Evolutionary conservation across 2,888 invertebrate species (phyloP).

Genomic region (Stictocephala bisonia): DNA sequence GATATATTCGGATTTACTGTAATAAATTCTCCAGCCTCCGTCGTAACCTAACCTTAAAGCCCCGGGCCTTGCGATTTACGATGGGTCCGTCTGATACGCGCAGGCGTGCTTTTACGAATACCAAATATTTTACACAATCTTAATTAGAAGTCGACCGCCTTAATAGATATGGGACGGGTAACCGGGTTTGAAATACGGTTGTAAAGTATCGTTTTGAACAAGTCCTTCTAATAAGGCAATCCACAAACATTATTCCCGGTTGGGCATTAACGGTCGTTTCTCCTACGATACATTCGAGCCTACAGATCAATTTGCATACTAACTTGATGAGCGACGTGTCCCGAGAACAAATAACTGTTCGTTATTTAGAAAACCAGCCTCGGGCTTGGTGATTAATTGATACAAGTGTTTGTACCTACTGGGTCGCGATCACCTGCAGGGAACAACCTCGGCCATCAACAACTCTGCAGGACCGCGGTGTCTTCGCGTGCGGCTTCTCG

Average conservation of each 20-base stretch:
- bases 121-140: conserved; percentile 45
- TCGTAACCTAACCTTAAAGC: background rate
- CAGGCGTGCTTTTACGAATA: conserved; percentile 30
- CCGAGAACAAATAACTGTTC: conserved; percentile 26
- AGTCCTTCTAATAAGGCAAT: conserved; percentile 31
- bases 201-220: conserved; percentile 33
- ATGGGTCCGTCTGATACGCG: conserved; percentile 2
- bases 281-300: conserved; percentile 15
- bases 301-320: conserved; percentile 33
- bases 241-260: conserved; percentile 28
- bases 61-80: too few species aligned
- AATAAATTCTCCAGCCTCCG: conserved; percentile 35
- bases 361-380: background rate
- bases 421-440: too few species aligned
- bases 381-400: conserved; percentile 2
- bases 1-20: conserved; percentile 43
- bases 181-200: background rate
- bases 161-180: conserved; percentile 36
- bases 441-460: too few species aligned
- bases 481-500: too few species aligned
- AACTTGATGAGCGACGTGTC: conserved; percentile 35
- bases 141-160: conserved; percentile 39
- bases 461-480: too few species aligned
- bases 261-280: conserved; percentile 23
- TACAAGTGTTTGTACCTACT: conserved; percentile 19